phyloP scores from a whole-genome alignment of 2,113 vertebrate species.

The Prunella fulvescens region DNA sequence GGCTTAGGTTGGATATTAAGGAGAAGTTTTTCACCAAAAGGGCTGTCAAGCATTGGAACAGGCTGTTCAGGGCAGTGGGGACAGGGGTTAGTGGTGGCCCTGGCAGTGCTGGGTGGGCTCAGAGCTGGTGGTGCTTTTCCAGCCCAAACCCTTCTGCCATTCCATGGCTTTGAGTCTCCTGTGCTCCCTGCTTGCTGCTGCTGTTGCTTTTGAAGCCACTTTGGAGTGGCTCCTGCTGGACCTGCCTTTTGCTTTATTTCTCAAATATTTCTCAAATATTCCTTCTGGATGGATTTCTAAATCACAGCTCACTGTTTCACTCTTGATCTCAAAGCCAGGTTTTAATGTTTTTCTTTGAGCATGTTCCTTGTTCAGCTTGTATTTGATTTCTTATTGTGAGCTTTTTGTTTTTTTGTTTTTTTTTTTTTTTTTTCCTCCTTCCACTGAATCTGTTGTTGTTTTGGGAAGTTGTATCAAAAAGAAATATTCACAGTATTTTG shows the following conservation, averaged over 20 bases:
- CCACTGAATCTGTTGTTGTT: background rate
- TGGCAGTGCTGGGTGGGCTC: background rate
- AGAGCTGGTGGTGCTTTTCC: background rate
- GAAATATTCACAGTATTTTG: background rate
- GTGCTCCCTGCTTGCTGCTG: background rate
- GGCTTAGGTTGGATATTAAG: background rate
- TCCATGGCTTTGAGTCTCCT: accelerated
- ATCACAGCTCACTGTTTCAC: background rate
- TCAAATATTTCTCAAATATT: background rate
- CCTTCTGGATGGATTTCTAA: background rate
- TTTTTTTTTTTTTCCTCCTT: accelerated
- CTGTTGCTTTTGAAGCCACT: background rate
- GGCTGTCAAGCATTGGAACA: too few relatives aligned
- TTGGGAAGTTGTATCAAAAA: background rate
- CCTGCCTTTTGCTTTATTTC: background rate
- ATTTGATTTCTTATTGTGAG: background rate
- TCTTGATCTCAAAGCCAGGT: background rate
- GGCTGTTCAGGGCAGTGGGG: background rate
- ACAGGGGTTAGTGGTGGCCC: background rate
- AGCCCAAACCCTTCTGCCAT: background rate
- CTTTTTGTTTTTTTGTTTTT: too few relatives aligned
- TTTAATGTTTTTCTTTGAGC: background rate
- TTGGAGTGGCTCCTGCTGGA: background rate
- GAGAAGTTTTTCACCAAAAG: too few relatives aligned
- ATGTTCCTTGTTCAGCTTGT: background rate